Evolutionary conservation across 2,888 invertebrate species (phyloP).

Genomic region (Timema podura): DNA sequence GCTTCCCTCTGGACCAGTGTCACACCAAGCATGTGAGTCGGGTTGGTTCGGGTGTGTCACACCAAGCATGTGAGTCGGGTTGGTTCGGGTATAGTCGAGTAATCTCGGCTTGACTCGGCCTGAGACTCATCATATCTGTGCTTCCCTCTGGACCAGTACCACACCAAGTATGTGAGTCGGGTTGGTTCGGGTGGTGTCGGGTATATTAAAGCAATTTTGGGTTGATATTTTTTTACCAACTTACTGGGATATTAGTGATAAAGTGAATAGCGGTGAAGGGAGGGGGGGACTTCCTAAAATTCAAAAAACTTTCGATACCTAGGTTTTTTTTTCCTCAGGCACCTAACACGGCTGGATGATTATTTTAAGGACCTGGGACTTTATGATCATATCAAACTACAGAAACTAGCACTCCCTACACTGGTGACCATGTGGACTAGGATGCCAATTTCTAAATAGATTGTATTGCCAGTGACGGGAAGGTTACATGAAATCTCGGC

Average conservation of each 20-base stretch:
- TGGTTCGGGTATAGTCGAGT: not conserved
- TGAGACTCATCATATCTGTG: slow-evolving; percentile 42
- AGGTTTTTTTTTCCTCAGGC: no score
- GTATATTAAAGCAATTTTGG: not conserved
- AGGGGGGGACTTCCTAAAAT: not conserved
- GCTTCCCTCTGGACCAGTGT: slow-evolving; percentile 54
- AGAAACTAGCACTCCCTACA: no score
- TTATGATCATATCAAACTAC: no score
- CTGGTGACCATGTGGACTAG: no score
- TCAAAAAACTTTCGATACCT: not conserved
- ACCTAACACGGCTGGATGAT: no score
- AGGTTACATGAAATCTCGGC: no score
- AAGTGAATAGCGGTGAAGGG: no score
- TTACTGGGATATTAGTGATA: no score
- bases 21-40: slow-evolving; percentile 42
- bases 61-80: slow-evolving; percentile 38
- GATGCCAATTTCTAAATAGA: no score
- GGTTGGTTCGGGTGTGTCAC: slow-evolving; percentile 36
- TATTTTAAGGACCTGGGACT: no score
- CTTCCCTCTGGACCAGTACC: slow-evolving; percentile 54
- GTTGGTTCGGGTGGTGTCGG: not conserved
- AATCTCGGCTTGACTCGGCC: not conserved
- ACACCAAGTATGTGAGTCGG: slow-evolving; percentile 41
- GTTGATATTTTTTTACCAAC: not conserved
- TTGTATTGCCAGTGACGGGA: no score